These are phyloP conservation scores for Cerastoderma edule DNA, from an alignment of 2,888 invertebrate genomes.

Conservation along the genomic window DNA sequence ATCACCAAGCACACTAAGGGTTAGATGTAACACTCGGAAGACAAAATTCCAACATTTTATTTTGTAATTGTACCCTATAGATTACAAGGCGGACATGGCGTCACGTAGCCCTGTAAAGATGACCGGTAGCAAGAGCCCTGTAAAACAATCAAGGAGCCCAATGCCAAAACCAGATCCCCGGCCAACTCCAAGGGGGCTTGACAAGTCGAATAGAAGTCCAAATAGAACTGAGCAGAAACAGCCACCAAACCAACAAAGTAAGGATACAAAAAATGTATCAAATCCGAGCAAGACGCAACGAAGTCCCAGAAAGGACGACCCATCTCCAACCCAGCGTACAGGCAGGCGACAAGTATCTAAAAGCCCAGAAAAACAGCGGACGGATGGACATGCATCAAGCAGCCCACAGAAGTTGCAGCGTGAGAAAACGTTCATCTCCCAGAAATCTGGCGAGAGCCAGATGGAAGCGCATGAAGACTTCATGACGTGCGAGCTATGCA, in stretches of 20 bases:
- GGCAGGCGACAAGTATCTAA: too few species aligned
- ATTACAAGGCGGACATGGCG: too few species aligned
- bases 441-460: constrained; percentile 6
- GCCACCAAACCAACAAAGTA: constrained; percentile 2
- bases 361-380: constrained; percentile 1
- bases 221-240: not conserved
- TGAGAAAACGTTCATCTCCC: constrained; percentile 4
- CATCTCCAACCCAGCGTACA: not conserved
- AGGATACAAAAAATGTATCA: not conserved
- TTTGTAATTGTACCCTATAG: too few species aligned
- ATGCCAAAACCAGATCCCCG: too few species aligned
- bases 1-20: too few species aligned
- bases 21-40: too few species aligned
- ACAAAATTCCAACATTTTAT: too few species aligned
- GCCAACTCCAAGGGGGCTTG: too few species aligned
- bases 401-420: constrained; percentile 15
- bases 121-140: not conserved
- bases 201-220: too few species aligned
- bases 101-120: constrained; percentile 10
- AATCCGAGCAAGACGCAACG: not conserved
- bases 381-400: not conserved
- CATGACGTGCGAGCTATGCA: constrained; percentile 53
- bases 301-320: not conserved
- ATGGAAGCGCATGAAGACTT: constrained; percentile 37
- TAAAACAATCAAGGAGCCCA: not conserved